Percentiles rank a stretch among this genome's conserved stretches.
Conservation (phyloP, 2,113 vertebrate species). For the Ovibos moschatus region DNA sequence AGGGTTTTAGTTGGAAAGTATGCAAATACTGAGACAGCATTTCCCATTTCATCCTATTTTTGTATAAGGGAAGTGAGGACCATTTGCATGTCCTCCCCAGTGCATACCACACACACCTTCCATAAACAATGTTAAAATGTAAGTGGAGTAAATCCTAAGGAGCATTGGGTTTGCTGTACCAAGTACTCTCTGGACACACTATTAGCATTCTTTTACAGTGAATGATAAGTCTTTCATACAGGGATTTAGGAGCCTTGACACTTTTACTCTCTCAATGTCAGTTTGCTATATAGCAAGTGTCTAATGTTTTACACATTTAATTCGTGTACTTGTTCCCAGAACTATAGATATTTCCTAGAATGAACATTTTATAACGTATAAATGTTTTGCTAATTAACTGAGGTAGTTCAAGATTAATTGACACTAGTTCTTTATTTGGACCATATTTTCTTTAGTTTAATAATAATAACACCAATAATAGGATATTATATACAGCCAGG, state of each 20-base stretch:
- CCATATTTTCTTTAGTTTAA: neutral
- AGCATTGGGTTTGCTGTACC: neutral
- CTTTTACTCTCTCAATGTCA: neutral
- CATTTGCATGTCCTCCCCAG: neutral
- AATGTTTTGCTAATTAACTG: conserved; percentile 27
- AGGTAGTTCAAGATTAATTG: neutral
- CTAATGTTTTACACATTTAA: conserved; percentile 36
- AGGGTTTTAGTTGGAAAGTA: neutral
- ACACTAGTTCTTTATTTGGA: neutral
- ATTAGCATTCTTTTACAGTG: conserved; percentile 1
- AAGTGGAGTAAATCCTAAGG: neutral
- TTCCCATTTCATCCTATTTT: neutral
- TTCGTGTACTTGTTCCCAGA: neutral
- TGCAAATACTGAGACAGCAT: neutral
- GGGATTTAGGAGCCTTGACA: neutral
- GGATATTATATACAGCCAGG: neutral
- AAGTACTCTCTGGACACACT: neutral
- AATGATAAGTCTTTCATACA: neutral
- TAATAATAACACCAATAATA: neutral
- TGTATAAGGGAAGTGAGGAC: neutral
- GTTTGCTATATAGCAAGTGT: neutral
- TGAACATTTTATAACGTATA: conserved; percentile 34
- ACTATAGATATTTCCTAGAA: conserved; percentile 23
- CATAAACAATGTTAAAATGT: neutral
- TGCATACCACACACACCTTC: neutral